These are phyloP conservation scores for Hylaeus volcanicus DNA, from an alignment of 1,140 invertebrate genomes.

Conservation along the genomic window DNA sequence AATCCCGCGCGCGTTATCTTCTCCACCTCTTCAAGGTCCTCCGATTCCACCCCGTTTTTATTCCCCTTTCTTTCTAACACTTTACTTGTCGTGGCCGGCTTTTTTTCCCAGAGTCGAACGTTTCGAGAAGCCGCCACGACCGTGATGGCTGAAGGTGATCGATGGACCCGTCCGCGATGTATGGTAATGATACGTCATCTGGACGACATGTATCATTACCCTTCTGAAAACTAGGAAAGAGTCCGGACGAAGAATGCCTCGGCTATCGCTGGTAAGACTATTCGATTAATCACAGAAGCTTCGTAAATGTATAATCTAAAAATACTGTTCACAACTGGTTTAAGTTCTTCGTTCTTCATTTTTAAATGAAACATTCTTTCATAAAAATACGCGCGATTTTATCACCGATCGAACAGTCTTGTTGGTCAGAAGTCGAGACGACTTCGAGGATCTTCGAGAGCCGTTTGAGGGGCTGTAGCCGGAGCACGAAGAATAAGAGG, in stretches of 20 bases:
- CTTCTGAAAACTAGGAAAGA: constrained; percentile 9
- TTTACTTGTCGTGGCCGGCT: background rate
- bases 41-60: constrained; percentile 25
- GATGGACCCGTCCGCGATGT: constrained; percentile 49
- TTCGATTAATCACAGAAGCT: too few species aligned
- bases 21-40: constrained; percentile 37
- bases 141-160: constrained; percentile 47
- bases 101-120: constrained; percentile 19
- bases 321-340: too few species aligned
- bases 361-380: too few species aligned
- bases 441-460: background rate
- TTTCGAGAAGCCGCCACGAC: constrained; percentile 33
- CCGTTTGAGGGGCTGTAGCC: constrained; percentile 1
- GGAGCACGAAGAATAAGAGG: constrained; percentile 5
- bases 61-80: constrained; percentile 5
- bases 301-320: too few species aligned
- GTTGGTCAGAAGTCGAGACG: background rate
- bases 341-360: too few species aligned
- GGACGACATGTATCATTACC: constrained; percentile 20
- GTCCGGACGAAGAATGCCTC: background rate
- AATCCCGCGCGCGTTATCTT: constrained; percentile 44
- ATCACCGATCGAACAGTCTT: too few species aligned
- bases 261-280: too few species aligned
- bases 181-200: constrained; percentile 58
- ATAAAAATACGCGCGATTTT: too few species aligned